Evolutionary conservation across 2,797 vertebrate species (phyloP).

Genomic region (Pteronotus mesoamericanus): DNA sequence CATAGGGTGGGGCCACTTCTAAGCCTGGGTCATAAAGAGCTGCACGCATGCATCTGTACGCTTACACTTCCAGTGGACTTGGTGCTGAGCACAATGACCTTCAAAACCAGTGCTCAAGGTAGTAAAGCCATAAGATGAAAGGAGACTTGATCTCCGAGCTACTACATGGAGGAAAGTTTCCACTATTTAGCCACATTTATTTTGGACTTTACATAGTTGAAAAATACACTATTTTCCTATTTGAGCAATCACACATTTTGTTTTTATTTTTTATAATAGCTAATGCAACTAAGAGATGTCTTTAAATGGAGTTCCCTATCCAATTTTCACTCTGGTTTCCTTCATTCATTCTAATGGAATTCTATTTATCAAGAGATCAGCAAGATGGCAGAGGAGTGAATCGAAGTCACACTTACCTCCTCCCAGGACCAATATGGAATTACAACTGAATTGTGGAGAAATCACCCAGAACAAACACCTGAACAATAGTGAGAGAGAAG

Average conservation of each 20-base stretch:
- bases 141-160: neutral
- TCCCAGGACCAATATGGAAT: no score
- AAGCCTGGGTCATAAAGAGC: neutral
- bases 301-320: neutral
- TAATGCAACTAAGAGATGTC: neutral
- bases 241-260: neutral
- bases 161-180: neutral
- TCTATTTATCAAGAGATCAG: no score
- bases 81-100: neutral
- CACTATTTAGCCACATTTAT: neutral
- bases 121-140: neutral
- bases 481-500: no score
- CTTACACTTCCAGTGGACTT: neutral
- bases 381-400: no score
- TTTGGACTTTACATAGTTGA: neutral
- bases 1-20: accelerated
- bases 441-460: no score
- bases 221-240: neutral
- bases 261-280: neutral
- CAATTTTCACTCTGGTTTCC: neutral
- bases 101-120: neutral
- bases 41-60: neutral
- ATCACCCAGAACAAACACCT: no score
- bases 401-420: no score
- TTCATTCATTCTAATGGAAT: neutral